A percentile compares a stretch with the other conserved stretches of the same genome.
Evolutionary conservation across 2,797 vertebrate genomes (phyloP).

Genomic region (Linurgus olivaceus): DNA sequence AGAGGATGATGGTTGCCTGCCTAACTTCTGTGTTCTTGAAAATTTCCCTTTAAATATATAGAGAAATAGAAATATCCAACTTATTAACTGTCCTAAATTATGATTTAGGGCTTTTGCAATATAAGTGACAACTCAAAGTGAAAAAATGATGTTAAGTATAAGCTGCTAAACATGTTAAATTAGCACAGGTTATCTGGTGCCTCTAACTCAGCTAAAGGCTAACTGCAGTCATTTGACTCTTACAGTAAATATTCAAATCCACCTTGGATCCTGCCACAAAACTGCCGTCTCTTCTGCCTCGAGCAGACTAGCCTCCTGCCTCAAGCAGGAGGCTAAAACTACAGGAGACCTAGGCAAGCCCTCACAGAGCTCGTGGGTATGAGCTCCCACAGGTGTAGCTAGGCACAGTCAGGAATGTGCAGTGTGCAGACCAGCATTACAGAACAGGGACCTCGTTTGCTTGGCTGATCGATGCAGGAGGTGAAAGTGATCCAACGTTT

Average conservation of each 20-base stretch:
- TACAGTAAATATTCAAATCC: not conserved
- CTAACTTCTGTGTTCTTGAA: not conserved
- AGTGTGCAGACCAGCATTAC: fast-evolving
- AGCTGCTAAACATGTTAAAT: not conserved
- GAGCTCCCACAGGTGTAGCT: not conserved
- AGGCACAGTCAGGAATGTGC: fast-evolving
- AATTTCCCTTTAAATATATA: not conserved
- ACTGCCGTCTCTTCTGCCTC: not conserved
- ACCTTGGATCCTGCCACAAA: not conserved
- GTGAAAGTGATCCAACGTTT: not conserved
- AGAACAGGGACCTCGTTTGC: not conserved
- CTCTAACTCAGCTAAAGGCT: not conserved
- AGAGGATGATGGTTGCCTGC: not conserved
- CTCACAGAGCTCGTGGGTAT: not conserved
- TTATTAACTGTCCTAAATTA: not conserved
- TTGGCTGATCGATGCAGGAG: not conserved
- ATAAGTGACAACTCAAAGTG: not conserved
- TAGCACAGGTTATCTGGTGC: not conserved
- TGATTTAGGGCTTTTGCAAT: not conserved
- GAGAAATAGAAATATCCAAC: not conserved
- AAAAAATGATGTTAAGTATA: not conserved
- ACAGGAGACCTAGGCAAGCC: not conserved
- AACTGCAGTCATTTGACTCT: not conserved
- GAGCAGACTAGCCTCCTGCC: not conserved
- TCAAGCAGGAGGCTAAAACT: not conserved